phyloP scores from a whole-genome alignment of 2,113 vertebrate genomes.

The Elephas maximus region DNA sequence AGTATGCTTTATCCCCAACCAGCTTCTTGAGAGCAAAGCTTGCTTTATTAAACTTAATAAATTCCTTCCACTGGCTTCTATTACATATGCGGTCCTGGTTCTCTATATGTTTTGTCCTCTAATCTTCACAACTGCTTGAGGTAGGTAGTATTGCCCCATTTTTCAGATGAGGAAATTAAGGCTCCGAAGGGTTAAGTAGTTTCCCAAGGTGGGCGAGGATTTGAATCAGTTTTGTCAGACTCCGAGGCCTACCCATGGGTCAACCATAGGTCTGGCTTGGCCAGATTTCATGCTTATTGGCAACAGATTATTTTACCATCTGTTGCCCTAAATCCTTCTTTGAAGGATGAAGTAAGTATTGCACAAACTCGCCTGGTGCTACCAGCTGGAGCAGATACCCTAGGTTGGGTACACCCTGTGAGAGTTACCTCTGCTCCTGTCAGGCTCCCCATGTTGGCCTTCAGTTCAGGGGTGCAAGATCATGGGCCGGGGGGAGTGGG shows the following conservation, averaged over 20 bases:
- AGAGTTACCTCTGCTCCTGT: background rate
- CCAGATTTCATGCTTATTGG: background rate
- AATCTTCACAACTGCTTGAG: background rate
- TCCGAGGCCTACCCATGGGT: background rate
- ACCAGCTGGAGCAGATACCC: too few relatives aligned
- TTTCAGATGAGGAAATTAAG: too few relatives aligned
- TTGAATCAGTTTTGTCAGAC: background rate
- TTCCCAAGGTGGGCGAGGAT: background rate
- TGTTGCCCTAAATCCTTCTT: background rate
- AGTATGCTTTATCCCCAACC: background rate
- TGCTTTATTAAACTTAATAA: background rate
- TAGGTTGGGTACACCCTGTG: background rate
- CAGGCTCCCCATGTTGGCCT: background rate
- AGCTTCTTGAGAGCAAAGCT: background rate
- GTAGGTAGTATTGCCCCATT: background rate
- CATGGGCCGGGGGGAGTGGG: background rate
- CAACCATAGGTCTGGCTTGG: background rate
- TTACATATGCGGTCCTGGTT: background rate
- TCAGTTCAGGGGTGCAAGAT: background rate
- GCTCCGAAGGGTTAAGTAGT: background rate
- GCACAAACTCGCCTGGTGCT: background rate
- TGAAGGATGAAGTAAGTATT: background rate
- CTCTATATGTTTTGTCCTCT: background rate
- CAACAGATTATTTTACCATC: background rate
- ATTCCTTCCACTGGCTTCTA: background rate